Evolutionary conservation across 2,888 invertebrate genomes (phyloP).

Genomic region (Rhogogaster chlorosoma): DNA sequence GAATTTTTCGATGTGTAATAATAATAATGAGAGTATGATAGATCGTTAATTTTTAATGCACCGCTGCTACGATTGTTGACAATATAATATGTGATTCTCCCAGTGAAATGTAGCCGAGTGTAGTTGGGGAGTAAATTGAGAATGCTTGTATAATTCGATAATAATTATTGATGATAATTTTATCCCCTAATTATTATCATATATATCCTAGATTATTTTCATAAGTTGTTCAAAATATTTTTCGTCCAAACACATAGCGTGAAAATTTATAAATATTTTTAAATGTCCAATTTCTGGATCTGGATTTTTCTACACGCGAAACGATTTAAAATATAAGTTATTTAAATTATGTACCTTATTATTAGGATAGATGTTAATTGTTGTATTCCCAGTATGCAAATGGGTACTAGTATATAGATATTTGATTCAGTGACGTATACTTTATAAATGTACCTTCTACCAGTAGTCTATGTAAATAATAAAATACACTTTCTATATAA

Average conservation of each 20-base stretch:
- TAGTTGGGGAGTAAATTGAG: conserved; percentile 1
- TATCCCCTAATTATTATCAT: not conserved
- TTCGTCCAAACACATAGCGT: not conserved
- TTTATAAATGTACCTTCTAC: not conserved
- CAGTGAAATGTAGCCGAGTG: not conserved
- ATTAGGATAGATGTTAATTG: conserved; percentile 6
- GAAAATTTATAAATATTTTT: conserved; percentile 9
- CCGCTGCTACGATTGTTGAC: conserved; percentile 23
- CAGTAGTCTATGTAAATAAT: conserved; percentile 49
- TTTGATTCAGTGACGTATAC: conserved; percentile 10
- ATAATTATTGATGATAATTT: not conserved
- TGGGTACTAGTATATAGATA: conserved; percentile 2
- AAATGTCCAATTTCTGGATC: not conserved
- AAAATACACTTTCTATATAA: conserved; percentile 44
- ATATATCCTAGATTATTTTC: conserved; percentile 7
- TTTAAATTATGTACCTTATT: conserved; percentile 38
- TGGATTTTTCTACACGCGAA: not conserved
- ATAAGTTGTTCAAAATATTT: not conserved
- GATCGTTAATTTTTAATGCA: conserved; percentile 9
- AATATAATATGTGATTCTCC: conserved; percentile 17
- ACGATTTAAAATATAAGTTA: conserved; percentile 24
- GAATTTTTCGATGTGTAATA: conserved; percentile 38
- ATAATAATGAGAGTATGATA: not conserved
- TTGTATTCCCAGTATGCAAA: not conserved
- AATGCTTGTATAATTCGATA: conserved; percentile 32